phyloP scores from a whole-genome alignment of 2,113 vertebrate species.

The Halichoeres trimaculatus region DNA sequence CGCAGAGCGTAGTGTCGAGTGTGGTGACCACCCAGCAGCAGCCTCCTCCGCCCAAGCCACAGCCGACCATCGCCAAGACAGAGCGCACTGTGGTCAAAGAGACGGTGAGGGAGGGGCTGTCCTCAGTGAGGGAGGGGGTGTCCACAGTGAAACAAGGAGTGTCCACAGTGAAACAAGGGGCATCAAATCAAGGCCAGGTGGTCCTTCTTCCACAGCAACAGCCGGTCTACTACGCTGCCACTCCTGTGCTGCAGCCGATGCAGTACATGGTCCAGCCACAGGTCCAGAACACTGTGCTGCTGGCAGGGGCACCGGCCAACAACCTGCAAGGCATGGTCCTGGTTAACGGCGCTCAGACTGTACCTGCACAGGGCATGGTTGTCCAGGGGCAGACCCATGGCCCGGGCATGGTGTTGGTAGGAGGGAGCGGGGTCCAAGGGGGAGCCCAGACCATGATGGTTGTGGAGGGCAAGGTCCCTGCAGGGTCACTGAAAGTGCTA shows the following conservation, averaged over 20 bases:
- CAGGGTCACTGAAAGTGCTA: conserved; percentile 44
- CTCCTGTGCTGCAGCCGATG: conserved; percentile 57
- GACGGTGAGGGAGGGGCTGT: neutral
- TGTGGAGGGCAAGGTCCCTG: conserved; percentile 60
- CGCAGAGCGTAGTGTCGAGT: conserved; percentile 21
- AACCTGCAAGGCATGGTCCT: conserved; percentile 71
- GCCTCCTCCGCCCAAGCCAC: conserved; percentile 4
- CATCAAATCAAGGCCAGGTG: conserved; percentile 58
- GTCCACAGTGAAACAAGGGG: conserved; percentile 1
- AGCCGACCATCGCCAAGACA: neutral
- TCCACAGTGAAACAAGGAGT: conserved; percentile 18
- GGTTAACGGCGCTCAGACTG: conserved; percentile 38
- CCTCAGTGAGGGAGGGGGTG: neutral
- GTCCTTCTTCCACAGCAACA: conserved; percentile 74
- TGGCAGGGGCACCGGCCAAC: conserved; percentile 56
- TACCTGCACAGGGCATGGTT: conserved; percentile 35
- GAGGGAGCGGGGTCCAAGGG: neutral
- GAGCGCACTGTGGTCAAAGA: conserved; percentile 46
- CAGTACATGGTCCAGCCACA: conserved; percentile 72
- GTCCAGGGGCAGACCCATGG: conserved; percentile 50
- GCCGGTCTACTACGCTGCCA: conserved; percentile 70
- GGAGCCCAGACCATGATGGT: conserved; percentile 70
- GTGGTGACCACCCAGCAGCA: neutral
- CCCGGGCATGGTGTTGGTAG: conserved; percentile 43
- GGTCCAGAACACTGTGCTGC: conserved; percentile 65